Evolutionary conservation across 2,113 vertebrate species (phyloP), one percentile per base, ranked within the genome.

Genomic region (Microtus montanus): DNA sequence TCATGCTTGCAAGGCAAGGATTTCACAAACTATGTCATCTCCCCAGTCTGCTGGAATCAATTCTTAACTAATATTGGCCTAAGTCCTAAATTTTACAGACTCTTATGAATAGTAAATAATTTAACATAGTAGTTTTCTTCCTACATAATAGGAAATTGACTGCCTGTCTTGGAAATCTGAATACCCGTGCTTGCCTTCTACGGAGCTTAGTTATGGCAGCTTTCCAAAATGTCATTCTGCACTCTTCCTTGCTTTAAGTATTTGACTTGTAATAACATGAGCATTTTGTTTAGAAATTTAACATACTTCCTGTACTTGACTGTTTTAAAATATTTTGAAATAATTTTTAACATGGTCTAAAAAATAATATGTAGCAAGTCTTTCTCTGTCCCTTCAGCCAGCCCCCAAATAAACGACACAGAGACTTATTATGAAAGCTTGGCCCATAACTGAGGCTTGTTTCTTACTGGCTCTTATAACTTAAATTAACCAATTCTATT

Each of bases 271-370:
- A 17, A 92, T 75, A 80, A 90, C 52, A 58, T 58, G 49, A 77
- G 77, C 30, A 64, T 94, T 85, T 86, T 73, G 33, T 79, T 90
- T 33, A 82, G 70, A 79, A 93, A 89, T 28, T 58, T 49, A 30
- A 80, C 68, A 28, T 20, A 68, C 66, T 87, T 91, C 22, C 26
- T 91, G 2, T 77, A 54, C 68, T 47, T 85, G 68, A 14, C 54
- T 71, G 3, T 61, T 41, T 41, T 90, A 49, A 92, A 80, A 30
- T 33, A 87, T 92, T 97, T 95, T 93, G 77, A 28, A 54, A 58
- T 2, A 90, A 52, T 38, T 44, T 94, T 92, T 28, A 82, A 44
- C 92, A 41, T 91, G 78, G 6, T 89, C 90, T 24, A 87, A 85
- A 28, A 20, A 0, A 4, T 86, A 54, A 64, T 70, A 70, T 70